Evolutionary conservation across 2,888 invertebrate genomes (phyloP).

Genomic region (Argyresthia goedartella): DNA sequence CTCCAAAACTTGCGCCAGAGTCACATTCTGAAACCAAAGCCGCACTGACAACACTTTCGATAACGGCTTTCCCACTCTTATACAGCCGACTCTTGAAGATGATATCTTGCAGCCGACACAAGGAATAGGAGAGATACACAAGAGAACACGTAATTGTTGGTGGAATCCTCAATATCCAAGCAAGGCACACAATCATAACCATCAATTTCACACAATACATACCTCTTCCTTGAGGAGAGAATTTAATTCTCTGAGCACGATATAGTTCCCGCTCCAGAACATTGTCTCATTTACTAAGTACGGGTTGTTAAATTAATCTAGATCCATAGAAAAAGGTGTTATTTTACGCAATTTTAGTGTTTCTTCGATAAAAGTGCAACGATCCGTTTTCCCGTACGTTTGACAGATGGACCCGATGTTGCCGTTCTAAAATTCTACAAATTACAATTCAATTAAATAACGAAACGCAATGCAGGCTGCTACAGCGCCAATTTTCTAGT

Average conservation of each 20-base stretch:
- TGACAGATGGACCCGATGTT: constrained; percentile 24
- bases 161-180: constrained; percentile 14
- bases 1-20: constrained; percentile 90
- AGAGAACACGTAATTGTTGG: too few species aligned
- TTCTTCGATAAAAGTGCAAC: constrained; percentile 46
- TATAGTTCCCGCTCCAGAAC: constrained; percentile 88
- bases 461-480: too few species aligned
- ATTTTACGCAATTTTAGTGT: constrained; percentile 41
- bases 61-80: background rate
- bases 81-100: background rate
- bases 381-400: constrained; percentile 51
- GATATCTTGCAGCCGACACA: background rate
- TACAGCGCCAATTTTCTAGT: too few species aligned
- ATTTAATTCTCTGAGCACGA: constrained; percentile 80
- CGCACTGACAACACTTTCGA: background rate
- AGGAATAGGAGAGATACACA: too few species aligned
- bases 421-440: constrained; percentile 1
- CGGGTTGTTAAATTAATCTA: constrained; percentile 41
- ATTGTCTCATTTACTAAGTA: constrained; percentile 71
- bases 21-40: constrained; percentile 81
- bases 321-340: constrained; percentile 56
- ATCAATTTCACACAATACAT: constrained; percentile 52
- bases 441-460: too few species aligned
- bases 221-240: constrained; percentile 84
- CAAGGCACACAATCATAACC: constrained; percentile 42